These are phyloP conservation scores for Drosophila pegasa DNA, from an alignment of 2,888 invertebrate species.

Conservation along the genomic window DNA sequence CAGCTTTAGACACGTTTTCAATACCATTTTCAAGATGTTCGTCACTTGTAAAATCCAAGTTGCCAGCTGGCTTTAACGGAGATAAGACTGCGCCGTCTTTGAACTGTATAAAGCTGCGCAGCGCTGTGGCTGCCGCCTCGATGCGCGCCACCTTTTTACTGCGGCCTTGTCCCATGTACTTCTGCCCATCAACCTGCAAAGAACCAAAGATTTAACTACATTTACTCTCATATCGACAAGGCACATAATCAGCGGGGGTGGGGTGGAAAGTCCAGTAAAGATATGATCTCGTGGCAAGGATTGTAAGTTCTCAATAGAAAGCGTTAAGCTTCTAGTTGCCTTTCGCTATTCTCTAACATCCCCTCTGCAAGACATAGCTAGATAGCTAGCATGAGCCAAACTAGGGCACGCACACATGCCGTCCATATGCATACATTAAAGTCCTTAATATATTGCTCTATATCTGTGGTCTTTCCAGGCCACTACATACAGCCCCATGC, in stretches of 20 bases:
- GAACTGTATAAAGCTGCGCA: constrained; percentile 87
- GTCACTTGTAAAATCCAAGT: constrained; percentile 86
- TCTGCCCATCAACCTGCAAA: constrained; percentile 86
- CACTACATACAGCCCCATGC: background rate
- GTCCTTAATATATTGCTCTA: background rate
- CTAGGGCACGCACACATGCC: background rate
- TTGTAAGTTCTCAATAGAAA: too few relatives aligned
- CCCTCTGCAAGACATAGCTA: background rate
- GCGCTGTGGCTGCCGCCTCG: constrained; percentile 86
- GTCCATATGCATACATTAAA: background rate
- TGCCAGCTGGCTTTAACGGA: constrained; percentile 83
- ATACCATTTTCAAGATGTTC: constrained; percentile 85
- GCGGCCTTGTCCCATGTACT: constrained; percentile 86
- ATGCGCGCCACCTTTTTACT: constrained; percentile 87
- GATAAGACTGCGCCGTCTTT: constrained; percentile 85
- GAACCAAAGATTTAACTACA: background rate
- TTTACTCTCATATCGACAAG: background rate
- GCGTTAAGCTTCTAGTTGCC: too few relatives aligned
- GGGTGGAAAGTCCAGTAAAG: too few relatives aligned
- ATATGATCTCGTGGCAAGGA: too few relatives aligned
- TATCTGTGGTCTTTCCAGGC: background rate
- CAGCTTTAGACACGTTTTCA: constrained; percentile 64
- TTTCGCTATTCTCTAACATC: background rate
- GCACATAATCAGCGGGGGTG: too few relatives aligned
- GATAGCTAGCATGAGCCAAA: background rate